These are phyloP conservation scores for Pachyseris speciosa DNA, from an alignment of 64 coral and sea anemone genomes.

Conservation along the genomic window DNA sequence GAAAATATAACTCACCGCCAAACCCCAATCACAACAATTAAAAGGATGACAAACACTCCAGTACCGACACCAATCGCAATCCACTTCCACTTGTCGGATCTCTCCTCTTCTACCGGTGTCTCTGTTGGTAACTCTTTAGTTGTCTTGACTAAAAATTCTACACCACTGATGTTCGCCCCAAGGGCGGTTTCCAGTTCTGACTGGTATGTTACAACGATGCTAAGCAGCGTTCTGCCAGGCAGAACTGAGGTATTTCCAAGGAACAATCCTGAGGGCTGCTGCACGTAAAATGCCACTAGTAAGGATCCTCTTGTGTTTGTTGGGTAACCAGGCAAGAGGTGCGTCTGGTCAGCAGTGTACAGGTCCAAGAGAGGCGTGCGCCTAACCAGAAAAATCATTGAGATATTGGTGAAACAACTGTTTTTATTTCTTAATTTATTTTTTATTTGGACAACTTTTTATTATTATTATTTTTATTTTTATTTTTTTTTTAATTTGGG, in stretches of 20 bases:
- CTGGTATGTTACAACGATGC: background rate
- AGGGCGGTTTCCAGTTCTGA: background rate
- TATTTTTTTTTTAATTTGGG: too few relatives aligned
- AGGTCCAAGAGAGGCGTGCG: background rate
- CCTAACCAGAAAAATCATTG: background rate
- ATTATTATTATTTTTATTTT: too few relatives aligned
- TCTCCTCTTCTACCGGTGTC: background rate
- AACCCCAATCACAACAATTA: background rate
- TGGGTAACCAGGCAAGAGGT: slow-evolving; percentile 55
- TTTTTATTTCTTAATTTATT: too few relatives aligned
- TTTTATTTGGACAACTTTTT: too few relatives aligned
- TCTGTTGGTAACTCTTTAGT: background rate
- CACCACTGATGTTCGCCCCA: background rate
- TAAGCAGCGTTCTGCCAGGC: background rate
- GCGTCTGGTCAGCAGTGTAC: slow-evolving; percentile 38
- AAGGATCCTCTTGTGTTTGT: background rate
- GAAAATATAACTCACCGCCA: background rate
- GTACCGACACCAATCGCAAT: slow-evolving; percentile 11
- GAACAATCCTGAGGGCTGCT: background rate
- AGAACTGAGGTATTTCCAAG: background rate
- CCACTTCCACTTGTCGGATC: background rate
- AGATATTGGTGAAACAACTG: background rate
- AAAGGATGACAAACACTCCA: background rate
- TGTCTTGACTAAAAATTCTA: background rate
- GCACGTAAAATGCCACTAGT: slow-evolving; percentile 34